A percentile compares a stretch with the other conserved stretches of the same genome.
These are phyloP conservation scores for Nyctereutes procyonoides DNA, from an alignment of 2,113 vertebrate species.

Conservation along the genomic window DNA sequence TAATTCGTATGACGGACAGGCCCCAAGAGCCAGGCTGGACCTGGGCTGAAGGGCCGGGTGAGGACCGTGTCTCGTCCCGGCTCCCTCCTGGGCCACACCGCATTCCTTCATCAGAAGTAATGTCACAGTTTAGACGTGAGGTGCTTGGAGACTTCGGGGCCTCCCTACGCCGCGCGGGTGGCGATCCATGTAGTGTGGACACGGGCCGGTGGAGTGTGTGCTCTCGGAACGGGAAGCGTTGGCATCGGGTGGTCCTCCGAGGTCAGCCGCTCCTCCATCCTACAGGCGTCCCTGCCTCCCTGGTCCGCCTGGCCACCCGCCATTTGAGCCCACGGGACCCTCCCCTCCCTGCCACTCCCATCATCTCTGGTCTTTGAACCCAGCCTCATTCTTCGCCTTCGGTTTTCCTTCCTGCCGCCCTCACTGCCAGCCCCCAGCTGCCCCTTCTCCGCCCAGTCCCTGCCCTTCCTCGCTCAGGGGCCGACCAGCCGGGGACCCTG, in stretches of 20 bases:
- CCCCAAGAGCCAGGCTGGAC: not conserved
- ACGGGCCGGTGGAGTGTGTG: accelerated
- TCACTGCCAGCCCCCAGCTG: not conserved
- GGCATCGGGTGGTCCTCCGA: not conserved
- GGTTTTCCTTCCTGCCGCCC: not conserved
- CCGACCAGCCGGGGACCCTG: not conserved
- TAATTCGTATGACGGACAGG: not conserved
- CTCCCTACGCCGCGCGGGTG: accelerated
- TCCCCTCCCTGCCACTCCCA: no score
- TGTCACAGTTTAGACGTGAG: not conserved
- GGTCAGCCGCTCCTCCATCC: not conserved
- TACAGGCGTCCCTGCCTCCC: not conserved
- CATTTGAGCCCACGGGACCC: not conserved
- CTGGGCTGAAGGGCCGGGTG: accelerated
- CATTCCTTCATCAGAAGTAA: not conserved
- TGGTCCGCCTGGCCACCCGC: not conserved
- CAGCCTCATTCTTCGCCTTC: accelerated
- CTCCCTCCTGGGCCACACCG: accelerated
- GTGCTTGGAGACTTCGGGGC: not conserved
- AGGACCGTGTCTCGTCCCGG: not conserved
- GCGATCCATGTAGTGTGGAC: accelerated
- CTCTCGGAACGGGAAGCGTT: accelerated
- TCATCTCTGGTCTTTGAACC: accelerated
- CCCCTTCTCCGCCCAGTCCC: not conserved
- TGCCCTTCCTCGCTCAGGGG: accelerated